Conservation (phyloP, 2,113 vertebrate species). For the Antennarius striatus region DNA sequence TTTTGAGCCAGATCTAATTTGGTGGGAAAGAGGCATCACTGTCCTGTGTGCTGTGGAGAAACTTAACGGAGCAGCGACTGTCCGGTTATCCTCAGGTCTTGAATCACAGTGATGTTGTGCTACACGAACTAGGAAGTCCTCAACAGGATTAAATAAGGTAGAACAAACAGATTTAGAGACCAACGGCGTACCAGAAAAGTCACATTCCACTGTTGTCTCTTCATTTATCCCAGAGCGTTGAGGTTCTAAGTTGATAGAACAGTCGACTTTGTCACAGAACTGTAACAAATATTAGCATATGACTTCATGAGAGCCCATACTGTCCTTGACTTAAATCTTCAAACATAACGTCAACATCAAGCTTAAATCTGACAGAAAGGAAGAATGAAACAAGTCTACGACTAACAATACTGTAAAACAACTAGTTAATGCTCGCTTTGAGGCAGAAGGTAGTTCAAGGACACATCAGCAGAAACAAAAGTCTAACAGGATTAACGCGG, state of each 20-base stretch:
- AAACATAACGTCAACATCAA: constrained; percentile 9
- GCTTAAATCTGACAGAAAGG: constrained; percentile 26
- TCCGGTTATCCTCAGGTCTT: background rate
- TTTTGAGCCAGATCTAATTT: too few species aligned
- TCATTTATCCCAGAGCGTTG: background rate
- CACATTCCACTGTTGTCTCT: constrained; percentile 6
- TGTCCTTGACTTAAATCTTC: constrained; percentile 3
- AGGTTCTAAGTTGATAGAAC: constrained; percentile 7
- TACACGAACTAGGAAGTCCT: constrained; percentile 16
- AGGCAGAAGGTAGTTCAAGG: constrained; percentile 34
- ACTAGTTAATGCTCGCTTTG: constrained; percentile 31
- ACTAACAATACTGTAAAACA: constrained; percentile 44
- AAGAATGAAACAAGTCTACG: constrained; percentile 27
- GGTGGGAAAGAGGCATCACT: too few species aligned
- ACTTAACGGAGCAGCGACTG: too few species aligned
- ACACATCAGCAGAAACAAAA: constrained; percentile 26
- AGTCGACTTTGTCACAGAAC: background rate
- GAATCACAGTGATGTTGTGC: background rate
- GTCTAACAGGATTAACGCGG: background rate
- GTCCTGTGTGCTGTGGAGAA: too few species aligned
- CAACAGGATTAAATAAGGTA: background rate
- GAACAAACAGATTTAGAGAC: background rate
- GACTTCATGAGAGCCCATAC: background rate
- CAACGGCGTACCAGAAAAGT: background rate
- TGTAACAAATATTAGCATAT: background rate